Conservation (phyloP, 2,888 invertebrate species). For the Harpalus rufipes region DNA sequence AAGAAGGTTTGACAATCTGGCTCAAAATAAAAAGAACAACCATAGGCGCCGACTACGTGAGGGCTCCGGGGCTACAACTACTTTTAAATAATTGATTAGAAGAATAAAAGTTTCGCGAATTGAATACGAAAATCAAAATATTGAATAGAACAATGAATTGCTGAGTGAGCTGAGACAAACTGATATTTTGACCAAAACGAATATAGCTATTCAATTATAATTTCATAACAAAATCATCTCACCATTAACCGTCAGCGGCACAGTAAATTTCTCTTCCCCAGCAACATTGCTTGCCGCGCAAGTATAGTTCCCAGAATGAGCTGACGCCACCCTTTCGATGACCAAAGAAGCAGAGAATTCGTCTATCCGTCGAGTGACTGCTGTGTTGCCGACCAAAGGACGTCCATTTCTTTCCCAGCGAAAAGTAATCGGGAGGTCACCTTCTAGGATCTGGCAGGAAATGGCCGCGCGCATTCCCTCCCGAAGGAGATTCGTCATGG, state of each 20-base stretch:
- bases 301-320: slow-evolving; percentile 94
- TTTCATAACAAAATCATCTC: slow-evolving; percentile 71
- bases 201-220: too few relatives aligned
- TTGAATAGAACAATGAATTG: too few relatives aligned
- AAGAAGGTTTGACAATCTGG: too few relatives aligned
- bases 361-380: slow-evolving; percentile 83
- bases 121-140: too few relatives aligned
- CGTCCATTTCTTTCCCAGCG: slow-evolving; percentile 94
- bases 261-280: slow-evolving; percentile 87
- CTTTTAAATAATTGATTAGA: too few relatives aligned
- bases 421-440: slow-evolving; percentile 94
- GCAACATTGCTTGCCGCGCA: slow-evolving; percentile 94
- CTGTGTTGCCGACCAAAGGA: slow-evolving; percentile 81
- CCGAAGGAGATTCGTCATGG: slow-evolving; percentile 88
- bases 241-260: slow-evolving; percentile 91
- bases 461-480: slow-evolving; percentile 94
- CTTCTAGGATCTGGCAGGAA: slow-evolving; percentile 93
- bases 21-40: too few relatives aligned
- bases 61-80: too few relatives aligned
- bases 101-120: too few relatives aligned
- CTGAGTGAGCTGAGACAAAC: too few relatives aligned
- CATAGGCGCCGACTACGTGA: too few relatives aligned
- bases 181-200: too few relatives aligned
- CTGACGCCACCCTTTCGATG: slow-evolving; percentile 90
- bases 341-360: slow-evolving; percentile 92